Evolutionary conservation across 2,888 invertebrate genomes (phyloP).

Genomic region (Chaitophorus viminalis): DNA sequence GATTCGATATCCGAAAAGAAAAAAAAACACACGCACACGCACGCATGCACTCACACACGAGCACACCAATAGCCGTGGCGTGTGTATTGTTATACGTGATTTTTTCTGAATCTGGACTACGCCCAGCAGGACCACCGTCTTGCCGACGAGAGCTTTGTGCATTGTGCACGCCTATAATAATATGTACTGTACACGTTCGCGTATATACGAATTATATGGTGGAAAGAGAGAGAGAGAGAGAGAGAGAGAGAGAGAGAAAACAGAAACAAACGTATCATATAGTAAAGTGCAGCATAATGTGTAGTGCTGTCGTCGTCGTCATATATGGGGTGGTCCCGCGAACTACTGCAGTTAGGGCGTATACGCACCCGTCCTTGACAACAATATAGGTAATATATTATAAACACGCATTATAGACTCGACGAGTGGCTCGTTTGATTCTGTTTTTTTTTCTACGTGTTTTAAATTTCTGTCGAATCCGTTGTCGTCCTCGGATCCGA

Average conservation of each 20-base stretch:
- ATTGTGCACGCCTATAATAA: neutral
- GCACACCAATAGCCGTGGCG: neutral
- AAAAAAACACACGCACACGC: neutral
- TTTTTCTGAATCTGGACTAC: conserved; percentile 58
- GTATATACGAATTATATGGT: neutral
- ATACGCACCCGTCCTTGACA: conserved; percentile 36
- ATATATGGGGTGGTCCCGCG: conserved; percentile 34
- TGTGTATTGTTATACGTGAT: conserved; percentile 59
- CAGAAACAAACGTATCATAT: neutral
- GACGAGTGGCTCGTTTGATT: neutral
- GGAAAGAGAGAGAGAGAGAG: neutral
- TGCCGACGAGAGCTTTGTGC: conserved; percentile 42
- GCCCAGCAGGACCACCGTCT: conserved; percentile 46
- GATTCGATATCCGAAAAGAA: conserved; percentile 43
- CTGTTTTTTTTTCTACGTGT: neutral
- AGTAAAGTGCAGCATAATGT: conserved; percentile 6
- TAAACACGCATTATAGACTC: no score
- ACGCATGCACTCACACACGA: neutral
- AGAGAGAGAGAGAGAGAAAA: neutral
- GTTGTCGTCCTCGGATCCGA: conserved; percentile 23
- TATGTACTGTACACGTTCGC: neutral
- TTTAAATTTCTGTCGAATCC: neutral
- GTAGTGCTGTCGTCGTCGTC: neutral
- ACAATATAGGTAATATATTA: no score
- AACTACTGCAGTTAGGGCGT: conserved; percentile 4